phyloP scores from a whole-genome alignment of 1,140 invertebrate genomes.

The Cotesia glomerata region DNA sequence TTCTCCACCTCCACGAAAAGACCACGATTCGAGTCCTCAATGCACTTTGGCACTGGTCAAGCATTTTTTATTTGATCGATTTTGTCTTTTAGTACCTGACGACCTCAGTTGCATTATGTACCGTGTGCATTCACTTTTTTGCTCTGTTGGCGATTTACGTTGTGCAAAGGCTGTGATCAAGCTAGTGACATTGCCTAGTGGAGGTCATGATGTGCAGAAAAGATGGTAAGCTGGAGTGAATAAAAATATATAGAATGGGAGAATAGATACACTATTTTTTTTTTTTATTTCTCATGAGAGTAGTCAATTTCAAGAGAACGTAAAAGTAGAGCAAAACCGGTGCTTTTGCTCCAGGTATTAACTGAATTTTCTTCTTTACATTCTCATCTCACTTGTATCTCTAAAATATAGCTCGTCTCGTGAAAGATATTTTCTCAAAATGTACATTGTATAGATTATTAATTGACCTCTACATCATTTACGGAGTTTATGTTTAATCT shows the following conservation, averaged over 20 bases:
- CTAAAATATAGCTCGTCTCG: slow-evolving; percentile 1
- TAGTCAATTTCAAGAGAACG: slow-evolving; percentile 9
- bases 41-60: slow-evolving; percentile 3
- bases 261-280: not conserved
- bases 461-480: not conserved
- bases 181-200: not conserved
- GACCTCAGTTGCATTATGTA: slow-evolving; percentile 3
- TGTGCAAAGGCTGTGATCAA: not conserved
- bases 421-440: not conserved
- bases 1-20: not conserved
- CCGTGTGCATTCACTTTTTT: slow-evolving; percentile 3
- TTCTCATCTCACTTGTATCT: not conserved
- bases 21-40: slow-evolving; percentile 8
- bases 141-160: not conserved
- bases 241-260: not conserved
- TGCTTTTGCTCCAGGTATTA: not conserved
- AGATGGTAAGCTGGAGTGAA: not conserved
- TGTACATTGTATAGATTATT: not conserved
- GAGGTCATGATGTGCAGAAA: not conserved
- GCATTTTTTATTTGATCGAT: slow-evolving; percentile 29
- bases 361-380: not conserved
- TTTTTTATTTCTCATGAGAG: not conserved
- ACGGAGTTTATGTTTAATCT: not conserved
- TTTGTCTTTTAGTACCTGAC: slow-evolving; percentile 36
- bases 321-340: slow-evolving; percentile 28